These are phyloP conservation scores for Ctenoplectra terminalis DNA, from an alignment of 1,140 invertebrate species.

Conservation along the genomic window DNA sequence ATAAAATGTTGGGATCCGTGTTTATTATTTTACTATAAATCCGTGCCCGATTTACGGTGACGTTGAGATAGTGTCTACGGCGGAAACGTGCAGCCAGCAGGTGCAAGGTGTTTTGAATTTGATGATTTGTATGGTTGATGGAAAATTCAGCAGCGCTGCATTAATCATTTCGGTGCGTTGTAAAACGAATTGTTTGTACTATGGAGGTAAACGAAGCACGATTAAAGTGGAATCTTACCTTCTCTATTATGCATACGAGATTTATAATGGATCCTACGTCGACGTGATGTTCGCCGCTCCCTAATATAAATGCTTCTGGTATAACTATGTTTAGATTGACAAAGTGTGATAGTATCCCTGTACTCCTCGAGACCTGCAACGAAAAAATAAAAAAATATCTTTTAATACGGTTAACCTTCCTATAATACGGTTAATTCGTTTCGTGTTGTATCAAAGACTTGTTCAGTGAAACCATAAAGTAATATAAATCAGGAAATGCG, in stretches of 20 bases:
- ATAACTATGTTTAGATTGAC: constrained; percentile 94
- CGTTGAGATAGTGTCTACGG: not conserved
- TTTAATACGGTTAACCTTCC: no score
- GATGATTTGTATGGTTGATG: no score
- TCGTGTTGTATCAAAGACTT: no score
- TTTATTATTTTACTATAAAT: constrained; percentile 3
- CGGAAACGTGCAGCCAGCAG: not conserved
- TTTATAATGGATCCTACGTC: constrained; percentile 95
- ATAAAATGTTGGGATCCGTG: not conserved
- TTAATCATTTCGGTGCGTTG: not conserved
- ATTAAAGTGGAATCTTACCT: constrained; percentile 85
- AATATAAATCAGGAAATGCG: no score
- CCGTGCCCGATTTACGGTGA: no score
- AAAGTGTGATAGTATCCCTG: constrained; percentile 93
- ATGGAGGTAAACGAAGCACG: not conserved
- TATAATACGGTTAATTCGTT: no score
- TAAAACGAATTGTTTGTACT: not conserved
- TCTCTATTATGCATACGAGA: constrained; percentile 96
- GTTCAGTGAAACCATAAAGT: no score
- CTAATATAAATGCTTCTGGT: constrained; percentile 94
- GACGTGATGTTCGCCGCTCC: constrained; percentile 93
- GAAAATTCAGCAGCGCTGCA: not conserved
- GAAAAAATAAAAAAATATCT: constrained; percentile 32
- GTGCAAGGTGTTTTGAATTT: not conserved
- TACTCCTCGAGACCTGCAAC: constrained; percentile 91